These are phyloP conservation scores for Rhyacophila brunnea DNA, from an alignment of 1,140 invertebrate species.

Conservation along the genomic window DNA sequence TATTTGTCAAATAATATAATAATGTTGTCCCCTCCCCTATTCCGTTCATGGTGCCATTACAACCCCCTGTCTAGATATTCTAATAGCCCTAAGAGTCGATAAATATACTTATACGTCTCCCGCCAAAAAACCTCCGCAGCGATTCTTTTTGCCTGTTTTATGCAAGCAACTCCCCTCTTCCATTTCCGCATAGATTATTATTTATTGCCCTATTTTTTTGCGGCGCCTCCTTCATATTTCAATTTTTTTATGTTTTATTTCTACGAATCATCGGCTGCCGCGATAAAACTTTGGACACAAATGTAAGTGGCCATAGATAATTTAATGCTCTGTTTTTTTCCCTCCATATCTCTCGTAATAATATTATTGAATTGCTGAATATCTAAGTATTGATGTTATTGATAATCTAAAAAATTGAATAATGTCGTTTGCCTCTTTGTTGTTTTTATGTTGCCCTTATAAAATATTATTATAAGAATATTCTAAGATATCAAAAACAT, in stretches of 20 bases:
- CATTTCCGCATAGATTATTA: slow-evolving; percentile 36
- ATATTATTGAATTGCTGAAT: not conserved
- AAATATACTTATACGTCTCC: too few relatives aligned
- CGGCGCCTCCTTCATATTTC: slow-evolving; percentile 33
- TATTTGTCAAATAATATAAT: too few relatives aligned
- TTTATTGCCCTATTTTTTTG: slow-evolving; percentile 33
- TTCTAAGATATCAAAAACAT: too few relatives aligned
- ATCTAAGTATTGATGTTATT: too few relatives aligned
- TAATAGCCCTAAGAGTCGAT: too few relatives aligned
- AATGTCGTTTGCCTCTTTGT: not conserved
- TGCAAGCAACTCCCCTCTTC: slow-evolving; percentile 30
- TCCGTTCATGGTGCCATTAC: too few relatives aligned
- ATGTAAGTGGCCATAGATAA: slow-evolving; percentile 16
- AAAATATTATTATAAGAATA: too few relatives aligned
- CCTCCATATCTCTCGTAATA: not conserved
- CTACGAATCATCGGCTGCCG: slow-evolving; percentile 27
- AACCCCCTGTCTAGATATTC: too few relatives aligned
- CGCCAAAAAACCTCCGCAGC: too few relatives aligned
- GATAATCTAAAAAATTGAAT: not conserved
- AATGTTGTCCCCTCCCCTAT: too few relatives aligned
- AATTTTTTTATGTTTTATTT: slow-evolving; percentile 35
- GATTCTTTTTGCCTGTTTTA: slow-evolving; percentile 25
- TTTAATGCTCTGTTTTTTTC: slow-evolving; percentile 11
- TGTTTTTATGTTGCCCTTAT: too few relatives aligned
- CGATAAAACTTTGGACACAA: slow-evolving; percentile 29